Conservation (phyloP, 2,797 vertebrate genomes). For the Tachyglossus aculeatus region DNA sequence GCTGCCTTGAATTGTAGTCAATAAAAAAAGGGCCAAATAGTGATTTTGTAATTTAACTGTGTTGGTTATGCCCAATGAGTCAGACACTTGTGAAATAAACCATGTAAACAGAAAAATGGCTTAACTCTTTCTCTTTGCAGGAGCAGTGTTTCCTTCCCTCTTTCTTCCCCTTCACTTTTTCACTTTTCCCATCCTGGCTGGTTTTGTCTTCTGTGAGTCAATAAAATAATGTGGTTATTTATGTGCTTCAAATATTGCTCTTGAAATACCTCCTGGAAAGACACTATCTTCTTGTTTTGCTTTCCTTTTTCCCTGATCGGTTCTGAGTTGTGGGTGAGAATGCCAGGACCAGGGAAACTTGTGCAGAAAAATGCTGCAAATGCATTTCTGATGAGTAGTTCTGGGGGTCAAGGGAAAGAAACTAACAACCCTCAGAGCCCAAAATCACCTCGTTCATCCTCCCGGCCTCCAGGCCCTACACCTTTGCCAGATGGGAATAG, state of each 20-base stretch:
- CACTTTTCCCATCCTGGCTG: too few relatives aligned
- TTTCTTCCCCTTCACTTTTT: neutral
- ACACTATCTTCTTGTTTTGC: conserved; percentile 14
- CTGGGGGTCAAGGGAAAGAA: too few relatives aligned
- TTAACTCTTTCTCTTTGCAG: conserved; percentile 67
- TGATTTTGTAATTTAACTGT: conserved; percentile 83
- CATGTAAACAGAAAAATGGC: conserved; percentile 78
- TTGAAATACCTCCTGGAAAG: conserved; percentile 22
- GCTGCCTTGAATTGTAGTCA: conserved; percentile 82
- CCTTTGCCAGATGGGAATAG: too few relatives aligned
- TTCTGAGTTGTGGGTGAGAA: neutral
- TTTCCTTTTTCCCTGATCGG: neutral
- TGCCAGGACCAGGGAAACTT: rapidly evolving
- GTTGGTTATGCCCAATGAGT: conserved; percentile 81
- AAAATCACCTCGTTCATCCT: too few relatives aligned
- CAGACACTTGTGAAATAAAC: conserved; percentile 78
- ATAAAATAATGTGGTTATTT: conserved; percentile 9
- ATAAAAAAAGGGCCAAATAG: conserved; percentile 79
- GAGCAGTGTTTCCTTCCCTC: neutral
- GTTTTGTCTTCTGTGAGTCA: conserved; percentile 8
- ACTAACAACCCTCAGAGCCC: too few relatives aligned
- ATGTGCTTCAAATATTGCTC: conserved; percentile 12
- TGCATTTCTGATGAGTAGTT: neutral
- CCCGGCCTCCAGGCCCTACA: too few relatives aligned
- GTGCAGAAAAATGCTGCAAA: neutral